Base-by-base conservation (phyloP, 2,888 invertebrate genomes). In the Crematogaster levior region DNA sequence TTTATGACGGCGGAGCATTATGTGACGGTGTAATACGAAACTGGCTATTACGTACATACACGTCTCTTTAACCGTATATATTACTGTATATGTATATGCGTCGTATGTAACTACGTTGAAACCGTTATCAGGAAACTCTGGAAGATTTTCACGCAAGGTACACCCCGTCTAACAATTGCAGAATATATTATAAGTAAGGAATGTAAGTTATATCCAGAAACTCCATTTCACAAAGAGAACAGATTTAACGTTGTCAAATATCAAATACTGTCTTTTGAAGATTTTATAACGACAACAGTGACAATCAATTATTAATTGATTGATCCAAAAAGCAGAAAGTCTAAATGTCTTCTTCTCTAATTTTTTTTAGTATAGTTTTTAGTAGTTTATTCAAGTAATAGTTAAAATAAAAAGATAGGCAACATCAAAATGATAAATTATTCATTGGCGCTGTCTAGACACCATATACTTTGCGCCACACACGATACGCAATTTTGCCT, bases 1-100 rank as follows among this genome's bases (percentile, higher is more conserved):
- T 79, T 79, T 79, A 79, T 34, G 77, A 56, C 70, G 70, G 43
- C 70, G 34, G 43, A 46, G 75, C 77, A 61, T 68, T 58, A 58
- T 58, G 70, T 68, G 70, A 79, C 77, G 58, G 77, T 79, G 77
- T 79, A 79, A 79, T 56, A 61, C 37, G 70, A 79, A 79, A 79
- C 77, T 70, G 70, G 70, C 70, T 79, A 68, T 79, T 68, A 30
- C 77, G 43, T 74, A 51, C 74, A 37, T 61, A 61, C 21, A 72
- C 58, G 60, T 66, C 40, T 61, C 40, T 65, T 43, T 30, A 34
- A 21, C 53, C 30, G 48, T 66, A 46, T 66, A 9, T 43, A 30
- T 30, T 21, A 21, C 46, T 56, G n/a, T 46, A 34, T 34, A 30
- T 61, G 43, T 56, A 30, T 61, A 56, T 56, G 43, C 40, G n/a